Evolutionary conservation across 2,888 invertebrate species (phyloP).

Genomic region (Drosophila prolongata): DNA sequence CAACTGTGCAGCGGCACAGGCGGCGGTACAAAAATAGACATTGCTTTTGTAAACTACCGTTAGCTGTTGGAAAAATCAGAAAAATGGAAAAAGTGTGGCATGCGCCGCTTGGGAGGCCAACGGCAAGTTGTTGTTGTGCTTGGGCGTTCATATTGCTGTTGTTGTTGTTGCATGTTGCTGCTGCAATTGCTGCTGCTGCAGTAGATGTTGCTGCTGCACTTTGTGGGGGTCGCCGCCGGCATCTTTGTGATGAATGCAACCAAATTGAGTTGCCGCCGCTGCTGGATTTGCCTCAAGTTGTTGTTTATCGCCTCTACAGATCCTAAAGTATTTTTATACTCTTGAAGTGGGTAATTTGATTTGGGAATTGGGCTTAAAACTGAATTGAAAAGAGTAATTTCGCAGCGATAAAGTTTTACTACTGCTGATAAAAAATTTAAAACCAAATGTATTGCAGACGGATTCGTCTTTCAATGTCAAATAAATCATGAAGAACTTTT

Average conservation of each 20-base stretch:
- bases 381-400: conserved; percentile 5
- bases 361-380: conserved; percentile 4
- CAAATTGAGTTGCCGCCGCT: conserved; percentile 31
- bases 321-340: conserved; percentile 25
- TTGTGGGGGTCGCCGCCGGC: conserved; percentile 47
- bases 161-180: conserved; percentile 17
- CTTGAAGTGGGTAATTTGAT: conserved; percentile 30
- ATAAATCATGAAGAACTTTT: not conserved
- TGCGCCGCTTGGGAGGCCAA: conserved; percentile 74
- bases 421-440: not conserved
- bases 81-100: conserved; percentile 51
- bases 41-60: conserved; percentile 73
- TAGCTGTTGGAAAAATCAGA: conserved; percentile 51
- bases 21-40: conserved; percentile 66
- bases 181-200: conserved; percentile 7
- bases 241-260: conserved; percentile 34
- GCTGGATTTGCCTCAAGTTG: conserved; percentile 28
- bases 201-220: conserved; percentile 34
- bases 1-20: conserved; percentile 43
- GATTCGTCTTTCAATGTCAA: not conserved
- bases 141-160: conserved; percentile 19
- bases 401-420: conserved; percentile 1
- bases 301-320: conserved; percentile 39
- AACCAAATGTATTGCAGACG: not conserved
- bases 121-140: conserved; percentile 56